A percentile compares a stretch with the other conserved stretches of the same genome.
Conservation (phyloP, 2,113 vertebrate genomes). For the Cyanoderma ruficeps region DNA sequence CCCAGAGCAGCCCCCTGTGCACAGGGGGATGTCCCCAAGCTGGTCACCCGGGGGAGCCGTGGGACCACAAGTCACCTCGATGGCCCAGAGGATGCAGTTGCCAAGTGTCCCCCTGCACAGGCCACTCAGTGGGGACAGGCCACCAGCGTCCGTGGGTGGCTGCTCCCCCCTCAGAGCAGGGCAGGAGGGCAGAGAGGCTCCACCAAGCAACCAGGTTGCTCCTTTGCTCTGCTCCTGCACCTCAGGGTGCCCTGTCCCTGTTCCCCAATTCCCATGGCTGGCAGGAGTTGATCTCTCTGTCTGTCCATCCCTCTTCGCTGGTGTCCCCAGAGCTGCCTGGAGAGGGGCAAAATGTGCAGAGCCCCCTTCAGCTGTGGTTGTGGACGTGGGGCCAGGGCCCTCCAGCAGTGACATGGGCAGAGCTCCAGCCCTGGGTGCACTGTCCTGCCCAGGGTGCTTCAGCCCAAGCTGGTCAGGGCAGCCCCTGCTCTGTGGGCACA, state of each 20-base stretch:
- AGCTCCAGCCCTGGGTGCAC: background rate
- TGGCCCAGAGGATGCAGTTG: background rate
- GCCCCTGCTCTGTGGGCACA: background rate
- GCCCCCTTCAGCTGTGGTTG: too few relatives aligned
- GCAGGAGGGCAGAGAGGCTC: too few relatives aligned
- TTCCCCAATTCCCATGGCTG: fast-evolving
- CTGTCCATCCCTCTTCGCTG: background rate
- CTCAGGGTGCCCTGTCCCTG: background rate
- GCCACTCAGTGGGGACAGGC: background rate
- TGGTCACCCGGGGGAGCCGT: fast-evolving
- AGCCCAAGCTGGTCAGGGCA: background rate
- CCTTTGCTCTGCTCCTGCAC: background rate
- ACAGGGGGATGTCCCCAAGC: background rate
- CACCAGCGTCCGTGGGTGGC: fast-evolving
- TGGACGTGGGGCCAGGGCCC: fast-evolving
- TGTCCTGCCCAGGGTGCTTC: background rate
- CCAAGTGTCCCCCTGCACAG: background rate
- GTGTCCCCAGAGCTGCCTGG: background rate
- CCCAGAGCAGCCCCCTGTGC: fast-evolving
- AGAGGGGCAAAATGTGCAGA: background rate
- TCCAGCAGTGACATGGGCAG: fast-evolving
- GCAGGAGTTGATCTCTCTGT: background rate
- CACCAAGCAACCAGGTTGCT: fast-evolving
- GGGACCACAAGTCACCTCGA: background rate
- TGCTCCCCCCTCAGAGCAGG: background rate